Base-by-base conservation (phyloP, 1,140 invertebrate species). In the Maconellicoccus hirsutus region DNA sequence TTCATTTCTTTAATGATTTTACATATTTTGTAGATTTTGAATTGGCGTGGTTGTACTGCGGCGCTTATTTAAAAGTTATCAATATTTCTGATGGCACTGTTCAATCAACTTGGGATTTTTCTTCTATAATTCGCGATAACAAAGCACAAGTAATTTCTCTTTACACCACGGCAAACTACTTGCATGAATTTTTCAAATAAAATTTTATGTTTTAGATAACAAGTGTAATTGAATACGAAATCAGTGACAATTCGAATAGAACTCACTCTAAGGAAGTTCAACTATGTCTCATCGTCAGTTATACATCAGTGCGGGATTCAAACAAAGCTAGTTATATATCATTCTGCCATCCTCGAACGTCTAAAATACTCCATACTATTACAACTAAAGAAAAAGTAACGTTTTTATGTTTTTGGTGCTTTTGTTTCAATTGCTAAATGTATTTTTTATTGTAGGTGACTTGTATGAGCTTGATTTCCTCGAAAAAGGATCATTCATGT, bases 271-370 rank as follows among this genome's bases (percentile, higher is more conserved):
- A 66, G 25, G 61, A 66, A 66, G 19, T 2, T 25, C 61, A 66
- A 25, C 10, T 23, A 16, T 66, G 61, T 25, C 61, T 66, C 3
- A 66, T 66, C 10, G 61, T 66, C 3, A 66, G 61, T 66, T 66
- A 66, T 23, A 23, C 61, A 12, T 66, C 61, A 22, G 25, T 3
- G 1, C 8, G 19, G 10, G 61, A 66, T 66, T 66, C 61, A 2
- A 66, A 66, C 19, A 66, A 66, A 66, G 10, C 21, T 66, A 66
- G 61, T 66, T 66, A 23, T 66, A 66, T 66, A 25, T 66, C 61
- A 6, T 66, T 66, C 21, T 66, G 61, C 21, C 61, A 66, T 66
- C 61, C 61, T 66, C 21, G 61, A 25, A 66, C 61, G 10, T 66
- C 61, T 23, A 23, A 26, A 25, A 66, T 66, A 25, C 61, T 66